Evolutionary conservation across 2,113 vertebrate genomes (phyloP).

Genomic region (Daboia siamensis): DNA sequence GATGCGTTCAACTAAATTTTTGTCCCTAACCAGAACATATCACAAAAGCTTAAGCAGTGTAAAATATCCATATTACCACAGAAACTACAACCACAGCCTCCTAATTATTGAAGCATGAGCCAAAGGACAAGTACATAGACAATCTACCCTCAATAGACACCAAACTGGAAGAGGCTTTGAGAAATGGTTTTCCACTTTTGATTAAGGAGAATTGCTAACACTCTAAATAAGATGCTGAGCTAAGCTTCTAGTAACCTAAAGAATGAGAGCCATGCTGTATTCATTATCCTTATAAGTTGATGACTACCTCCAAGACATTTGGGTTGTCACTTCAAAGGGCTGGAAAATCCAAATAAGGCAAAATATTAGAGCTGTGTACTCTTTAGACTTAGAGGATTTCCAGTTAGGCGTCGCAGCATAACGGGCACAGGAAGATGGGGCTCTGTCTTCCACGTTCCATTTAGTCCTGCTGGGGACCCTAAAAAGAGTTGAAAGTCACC

Average conservation of each 20-base stretch:
- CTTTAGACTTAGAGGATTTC: not conserved
- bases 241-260: not conserved
- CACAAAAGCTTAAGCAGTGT: not conserved
- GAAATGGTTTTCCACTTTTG: not conserved
- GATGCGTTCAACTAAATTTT: not conserved
- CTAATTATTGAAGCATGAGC: not conserved
- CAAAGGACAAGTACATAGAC: not conserved
- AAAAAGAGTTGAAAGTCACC: too few species aligned
- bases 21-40: not conserved
- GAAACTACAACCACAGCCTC: not conserved
- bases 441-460: too few species aligned
- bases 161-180: not conserved
- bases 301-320: not conserved
- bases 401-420: too few species aligned
- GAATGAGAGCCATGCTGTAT: not conserved
- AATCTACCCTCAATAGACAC: not conserved
- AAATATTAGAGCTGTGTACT: not conserved
- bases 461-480: too few species aligned
- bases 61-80: not conserved
- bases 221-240: not conserved
- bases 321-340: not conserved
- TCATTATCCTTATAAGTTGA: not conserved
- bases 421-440: too few species aligned
- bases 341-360: not conserved
- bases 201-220: not conserved